Percentiles rank a stretch among this genome's conserved stretches.
phyloP scores from a whole-genome alignment of 2,797 vertebrate species.

The Tangara arthus region DNA sequence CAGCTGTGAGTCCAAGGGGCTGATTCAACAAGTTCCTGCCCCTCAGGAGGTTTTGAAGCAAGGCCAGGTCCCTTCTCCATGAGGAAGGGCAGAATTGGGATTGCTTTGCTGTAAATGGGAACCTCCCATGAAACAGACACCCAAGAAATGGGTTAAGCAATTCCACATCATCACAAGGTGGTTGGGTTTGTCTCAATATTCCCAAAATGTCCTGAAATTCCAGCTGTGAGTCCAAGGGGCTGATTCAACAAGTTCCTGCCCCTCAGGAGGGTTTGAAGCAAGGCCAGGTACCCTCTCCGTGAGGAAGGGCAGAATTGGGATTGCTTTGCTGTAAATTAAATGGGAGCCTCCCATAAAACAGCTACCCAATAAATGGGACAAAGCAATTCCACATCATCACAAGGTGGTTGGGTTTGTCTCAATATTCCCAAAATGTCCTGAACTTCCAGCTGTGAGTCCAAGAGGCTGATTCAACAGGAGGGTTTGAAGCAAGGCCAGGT shows the following conservation, averaged over 20 bases:
- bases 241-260: neutral
- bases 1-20: neutral
- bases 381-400: too few species aligned
- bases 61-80: fast-evolving
- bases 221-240: too few species aligned
- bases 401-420: too few species aligned
- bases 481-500: too few species aligned
- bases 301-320: fast-evolving
- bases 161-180: too few species aligned
- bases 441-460: fast-evolving
- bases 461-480: neutral
- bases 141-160: neutral
- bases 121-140: neutral
- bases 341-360: neutral
- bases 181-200: too few species aligned
- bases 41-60: too few species aligned
- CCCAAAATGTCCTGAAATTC: too few species aligned
- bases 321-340: fast-evolving
- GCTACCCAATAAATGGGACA: neutral
- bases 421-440: too few species aligned
- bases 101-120: fast-evolving
- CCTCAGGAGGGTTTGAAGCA: neutral
- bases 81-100: fast-evolving
- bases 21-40: neutral
- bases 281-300: neutral